Base-by-base conservation (phyloP, 2,797 vertebrate species). In the Lacerta agilis region DNA sequence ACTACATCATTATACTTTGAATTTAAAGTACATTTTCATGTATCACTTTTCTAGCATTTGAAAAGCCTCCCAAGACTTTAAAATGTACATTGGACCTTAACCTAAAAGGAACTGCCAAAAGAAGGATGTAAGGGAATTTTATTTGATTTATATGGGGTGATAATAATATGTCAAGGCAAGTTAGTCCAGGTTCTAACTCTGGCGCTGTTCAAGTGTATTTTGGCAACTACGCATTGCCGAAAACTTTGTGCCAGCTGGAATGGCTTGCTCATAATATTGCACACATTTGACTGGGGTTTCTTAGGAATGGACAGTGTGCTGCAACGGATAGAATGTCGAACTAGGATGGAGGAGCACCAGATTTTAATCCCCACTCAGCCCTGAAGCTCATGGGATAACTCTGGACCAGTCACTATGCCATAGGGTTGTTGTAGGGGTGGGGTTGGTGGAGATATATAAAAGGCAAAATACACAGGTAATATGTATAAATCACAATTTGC, bases 1-100 rank as follows among this genome's bases (percentile, higher is more conserved):
- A 92, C 91, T 87, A 90, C 88, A 85, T 92, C 92, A 93, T 92
- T 93, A 93, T 88, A 93, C 93, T 94, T 90, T 66, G 87, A 91
- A 91, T 89, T 88, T 85, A 91, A 95, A 17, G 79, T 82, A 77
- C 43, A 76, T 91, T 91, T 94, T 90, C 79, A 76, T 69, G 17
- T 89, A 86, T 93, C 29, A 33, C n/a, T 92, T 92, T 49, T 90
- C 61, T 77, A 75, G 41, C 25, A n/a, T 72, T 89, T 88, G 75
- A 87, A 64, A 88, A 86, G 13, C 0, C 82, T 88, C 85, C 89
- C 17, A 55, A 64, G 3, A 23, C 73, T 88, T 91, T 79, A 86
- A 36, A 29, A 69, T 81, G 82, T 90, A 67, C 27, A 67, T 73
- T n/a, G 79, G 81, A 45, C 69, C 36, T 71, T 85, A 61, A 64